phyloP scores from a whole-genome alignment of 2,888 invertebrate species.

The Chymomyza amoena region DNA sequence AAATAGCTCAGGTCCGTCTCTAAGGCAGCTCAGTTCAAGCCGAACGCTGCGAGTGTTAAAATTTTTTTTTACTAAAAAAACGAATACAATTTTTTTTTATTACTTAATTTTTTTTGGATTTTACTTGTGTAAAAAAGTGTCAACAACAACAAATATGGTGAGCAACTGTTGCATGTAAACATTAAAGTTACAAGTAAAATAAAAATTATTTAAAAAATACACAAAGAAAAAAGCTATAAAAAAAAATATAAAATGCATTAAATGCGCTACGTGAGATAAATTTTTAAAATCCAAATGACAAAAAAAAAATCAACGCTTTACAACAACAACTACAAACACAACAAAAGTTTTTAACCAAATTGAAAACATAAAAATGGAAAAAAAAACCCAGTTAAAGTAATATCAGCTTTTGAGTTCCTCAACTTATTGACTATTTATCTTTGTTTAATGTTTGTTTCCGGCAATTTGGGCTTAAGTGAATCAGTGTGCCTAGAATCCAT shows the following conservation, averaged over 20 bases:
- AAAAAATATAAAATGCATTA: not conserved
- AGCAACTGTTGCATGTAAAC: slow-evolving; percentile 34
- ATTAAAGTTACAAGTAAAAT: not conserved
- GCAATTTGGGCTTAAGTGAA: slow-evolving; percentile 20
- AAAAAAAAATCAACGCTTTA: slow-evolving; percentile 8
- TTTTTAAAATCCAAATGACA: slow-evolving; percentile 30
- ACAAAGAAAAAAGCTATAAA: not conserved
- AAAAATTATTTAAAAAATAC: slow-evolving; percentile 1
- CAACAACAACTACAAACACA: not conserved
- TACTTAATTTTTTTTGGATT: slow-evolving; percentile 9
- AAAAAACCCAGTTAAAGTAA: slow-evolving; percentile 11
- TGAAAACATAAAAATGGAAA: not conserved
- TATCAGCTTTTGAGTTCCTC: slow-evolving; percentile 9
- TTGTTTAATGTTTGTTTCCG: slow-evolving; percentile 25
- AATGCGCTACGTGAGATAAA: slow-evolving; percentile 45
- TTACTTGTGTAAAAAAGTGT: slow-evolving; percentile 21
- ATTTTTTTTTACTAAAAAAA: slow-evolving; percentile 15
- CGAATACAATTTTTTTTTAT: slow-evolving; percentile 9
- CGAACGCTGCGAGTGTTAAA: slow-evolving; percentile 49
- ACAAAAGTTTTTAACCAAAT: not conserved
- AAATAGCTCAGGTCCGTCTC: slow-evolving; percentile 57
- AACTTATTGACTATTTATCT: not conserved
- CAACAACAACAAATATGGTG: slow-evolving; percentile 35
- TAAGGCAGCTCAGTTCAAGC: slow-evolving; percentile 63
- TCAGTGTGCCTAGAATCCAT: slow-evolving; percentile 14